Evolutionary conservation across 2,113 vertebrate genomes (phyloP), one percentile per base, ranked within the genome.

Genomic region (Acanthisitta chloris): DNA sequence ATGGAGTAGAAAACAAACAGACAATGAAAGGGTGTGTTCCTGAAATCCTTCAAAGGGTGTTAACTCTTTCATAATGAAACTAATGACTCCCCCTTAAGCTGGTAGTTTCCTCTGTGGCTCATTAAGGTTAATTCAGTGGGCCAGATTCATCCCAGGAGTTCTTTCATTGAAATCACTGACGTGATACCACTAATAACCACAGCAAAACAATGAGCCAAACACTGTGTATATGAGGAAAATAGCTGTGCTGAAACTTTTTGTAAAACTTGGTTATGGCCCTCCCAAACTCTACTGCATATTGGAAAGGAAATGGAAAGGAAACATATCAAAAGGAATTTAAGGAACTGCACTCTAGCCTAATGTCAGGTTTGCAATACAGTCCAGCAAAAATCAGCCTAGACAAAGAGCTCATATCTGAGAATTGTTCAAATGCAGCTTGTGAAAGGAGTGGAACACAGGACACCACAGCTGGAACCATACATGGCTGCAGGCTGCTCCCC

Each of bases 21-120:
- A 82, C 86, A 90, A 94, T 74, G 93, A 90, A 94, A 91, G 93
- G 94, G 79, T 94, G 94, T 97, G 92, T 51, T 86, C 74, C 31
- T 76, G 71, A 96, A 96, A 94, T 96, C 86, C 40, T 95, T 96
- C 95, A 94, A 70, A 95, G 93, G 96, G 88, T 97, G 93, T 97
- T 96, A 97, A 94, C 96, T 95, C 90, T 86, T 93, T 94, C 92
- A 70, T 88, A 96, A 97, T 12, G 31, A 82, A 42, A 80, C 28
- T 85, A 76, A 84, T 94, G 88, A 78, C 86, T 86, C 81, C 81
- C 88, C 91, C 86, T 91, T 93, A 55, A 96, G 65, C 36, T 81
- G 71, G n/a, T 76, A 73, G 79, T 61, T 92, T 94, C 64, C 49
- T 85, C 25, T 87, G 62, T 83, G 40, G n/a, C 67, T 94, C 61